Conservation (phyloP, 2,113 vertebrate genomes). For the Pipa parva region DNA sequence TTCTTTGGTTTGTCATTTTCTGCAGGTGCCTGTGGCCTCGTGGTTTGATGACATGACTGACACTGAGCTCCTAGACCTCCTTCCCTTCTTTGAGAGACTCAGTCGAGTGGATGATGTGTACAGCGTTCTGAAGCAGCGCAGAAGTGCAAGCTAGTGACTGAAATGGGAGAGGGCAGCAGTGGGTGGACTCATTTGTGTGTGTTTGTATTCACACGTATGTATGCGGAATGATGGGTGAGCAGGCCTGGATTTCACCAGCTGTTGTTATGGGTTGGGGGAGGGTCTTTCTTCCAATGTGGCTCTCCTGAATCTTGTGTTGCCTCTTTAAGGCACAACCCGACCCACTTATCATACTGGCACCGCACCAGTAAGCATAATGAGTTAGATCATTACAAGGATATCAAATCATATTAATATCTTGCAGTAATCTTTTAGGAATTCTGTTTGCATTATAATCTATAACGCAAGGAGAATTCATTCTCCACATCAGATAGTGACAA, state of each 20-base stretch:
- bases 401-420: neutral
- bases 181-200: constrained; percentile 11
- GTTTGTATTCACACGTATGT: neutral
- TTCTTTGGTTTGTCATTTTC: neutral
- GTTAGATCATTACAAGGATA: neutral
- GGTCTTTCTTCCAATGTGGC: neutral
- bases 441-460: neutral
- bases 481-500: too few relatives aligned
- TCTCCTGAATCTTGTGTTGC: constrained; percentile 1
- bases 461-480: neutral
- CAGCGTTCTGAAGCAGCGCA: constrained; percentile 81
- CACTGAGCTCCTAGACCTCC: constrained; percentile 89
- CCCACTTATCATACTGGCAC: neutral
- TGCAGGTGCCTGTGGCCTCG: constrained; percentile 87
- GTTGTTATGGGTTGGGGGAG: neutral
- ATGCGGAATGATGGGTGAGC: neutral
- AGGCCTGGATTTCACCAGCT: neutral
- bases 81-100: constrained; percentile 95
- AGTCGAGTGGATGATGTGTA: constrained; percentile 88
- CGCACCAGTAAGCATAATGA: neutral
- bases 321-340: neutral
- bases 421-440: neutral
- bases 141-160: constrained; percentile 78
- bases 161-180: constrained; percentile 58
- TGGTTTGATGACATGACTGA: constrained; percentile 97